Conservation (phyloP, 2,113 vertebrate genomes). For the Rallus limicola region DNA sequence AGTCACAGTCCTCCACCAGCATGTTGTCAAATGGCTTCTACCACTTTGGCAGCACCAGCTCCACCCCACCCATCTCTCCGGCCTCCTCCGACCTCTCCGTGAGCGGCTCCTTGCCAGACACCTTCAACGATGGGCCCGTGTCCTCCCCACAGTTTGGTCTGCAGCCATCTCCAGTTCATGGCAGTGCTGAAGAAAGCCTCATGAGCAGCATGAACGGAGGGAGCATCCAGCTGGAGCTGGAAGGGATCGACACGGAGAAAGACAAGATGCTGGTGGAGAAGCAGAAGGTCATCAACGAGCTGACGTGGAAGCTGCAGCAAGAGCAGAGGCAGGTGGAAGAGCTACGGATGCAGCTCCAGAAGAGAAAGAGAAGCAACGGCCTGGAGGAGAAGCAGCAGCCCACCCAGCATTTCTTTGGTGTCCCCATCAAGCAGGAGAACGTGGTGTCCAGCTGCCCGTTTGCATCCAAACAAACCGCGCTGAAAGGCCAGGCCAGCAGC, state of each 20-base stretch:
- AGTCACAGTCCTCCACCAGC: slow-evolving; percentile 83
- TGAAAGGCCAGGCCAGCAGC: slow-evolving; percentile 56
- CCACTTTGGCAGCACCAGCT: slow-evolving; percentile 92
- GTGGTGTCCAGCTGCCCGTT: slow-evolving; percentile 88
- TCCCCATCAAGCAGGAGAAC: slow-evolving; percentile 91
- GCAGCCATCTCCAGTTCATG: slow-evolving; percentile 82
- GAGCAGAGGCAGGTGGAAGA: slow-evolving; percentile 96
- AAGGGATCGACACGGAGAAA: slow-evolving; percentile 90
- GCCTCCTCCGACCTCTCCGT: slow-evolving; percentile 94
- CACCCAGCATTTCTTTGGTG: slow-evolving; percentile 79
- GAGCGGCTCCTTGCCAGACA: slow-evolving; percentile 90
- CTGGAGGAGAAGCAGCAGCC: slow-evolving; percentile 71
- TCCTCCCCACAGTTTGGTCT: slow-evolving; percentile 87
- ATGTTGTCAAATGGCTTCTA: slow-evolving; percentile 90
- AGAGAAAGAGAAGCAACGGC: slow-evolving; percentile 83
- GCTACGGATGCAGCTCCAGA: slow-evolving; percentile 92
- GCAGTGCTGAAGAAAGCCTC: slow-evolving; percentile 83
- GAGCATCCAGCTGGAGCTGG: slow-evolving; percentile 73
- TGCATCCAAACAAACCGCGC: slow-evolving; percentile 78
- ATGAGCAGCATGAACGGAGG: slow-evolving; percentile 74
- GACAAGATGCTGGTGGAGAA: slow-evolving; percentile 99
- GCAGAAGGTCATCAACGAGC: slow-evolving; percentile 97
- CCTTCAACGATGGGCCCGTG: slow-evolving; percentile 91
- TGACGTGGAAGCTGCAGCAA: slow-evolving; percentile 96
- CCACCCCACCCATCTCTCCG: slow-evolving; percentile 92